Percentiles rank a stretch among this genome's conserved stretches.
These are phyloP conservation scores for Mythimna pallens DNA, from an alignment of 2,888 invertebrate species.

Conservation along the genomic window DNA sequence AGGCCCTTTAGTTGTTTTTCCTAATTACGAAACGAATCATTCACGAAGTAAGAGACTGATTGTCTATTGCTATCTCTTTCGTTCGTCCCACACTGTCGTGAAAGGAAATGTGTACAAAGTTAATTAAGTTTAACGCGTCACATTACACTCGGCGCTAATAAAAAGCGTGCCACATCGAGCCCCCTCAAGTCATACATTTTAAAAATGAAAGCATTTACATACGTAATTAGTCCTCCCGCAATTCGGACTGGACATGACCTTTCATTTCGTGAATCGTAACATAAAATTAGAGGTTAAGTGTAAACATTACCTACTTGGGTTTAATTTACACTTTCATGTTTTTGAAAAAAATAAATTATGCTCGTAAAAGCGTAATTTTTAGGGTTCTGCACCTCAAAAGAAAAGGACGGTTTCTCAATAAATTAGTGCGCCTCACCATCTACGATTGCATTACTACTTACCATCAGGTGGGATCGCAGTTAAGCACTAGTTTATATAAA, in stretches of 20 bases:
- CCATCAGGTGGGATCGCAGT: no score
- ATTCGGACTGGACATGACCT: constrained; percentile 28
- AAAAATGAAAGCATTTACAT: constrained; percentile 47
- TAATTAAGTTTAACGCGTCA: constrained; percentile 59
- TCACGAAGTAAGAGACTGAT: constrained; percentile 16
- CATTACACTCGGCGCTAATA: constrained; percentile 44
- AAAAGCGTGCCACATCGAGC: constrained; percentile 39
- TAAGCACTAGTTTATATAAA: no score
- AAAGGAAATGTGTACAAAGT: constrained; percentile 48
- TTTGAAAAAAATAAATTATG: not conserved
- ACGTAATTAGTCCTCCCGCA: constrained; percentile 34
- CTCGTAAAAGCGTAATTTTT: not conserved
- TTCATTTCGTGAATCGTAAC: constrained; percentile 32
- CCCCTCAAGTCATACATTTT: constrained; percentile 43
- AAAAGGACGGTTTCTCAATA: no score
- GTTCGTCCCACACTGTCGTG: constrained; percentile 6
- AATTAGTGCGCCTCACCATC: no score
- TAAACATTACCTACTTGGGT: constrained; percentile 23
- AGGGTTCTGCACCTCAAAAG: no score
- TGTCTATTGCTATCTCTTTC: constrained; percentile 38
- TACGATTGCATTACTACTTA: no score
- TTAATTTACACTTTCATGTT: constrained; percentile 13
- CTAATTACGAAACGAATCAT: constrained; percentile 23
- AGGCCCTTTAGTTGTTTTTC: not conserved
- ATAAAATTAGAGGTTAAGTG: constrained; percentile 25